Evolutionary conservation across 2,113 vertebrate species (phyloP), one percentile per base, ranked within the genome.

Genomic region (Grus americana): DNA sequence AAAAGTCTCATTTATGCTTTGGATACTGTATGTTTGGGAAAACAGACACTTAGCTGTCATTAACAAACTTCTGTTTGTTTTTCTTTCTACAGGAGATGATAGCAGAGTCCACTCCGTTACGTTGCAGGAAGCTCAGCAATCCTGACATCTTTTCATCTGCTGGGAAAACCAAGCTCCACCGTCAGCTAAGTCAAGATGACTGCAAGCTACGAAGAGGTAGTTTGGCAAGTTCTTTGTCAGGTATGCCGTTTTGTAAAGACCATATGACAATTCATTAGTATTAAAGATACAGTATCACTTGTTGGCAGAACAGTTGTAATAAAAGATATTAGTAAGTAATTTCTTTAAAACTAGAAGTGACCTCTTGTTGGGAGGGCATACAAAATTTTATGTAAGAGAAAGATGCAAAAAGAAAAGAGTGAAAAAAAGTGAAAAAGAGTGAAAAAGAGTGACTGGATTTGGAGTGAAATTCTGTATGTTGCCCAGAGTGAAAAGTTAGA

Each of bases 111-210:
- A 97, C 99, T 96, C 98, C 99, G 0, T 98, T 99, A 93, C 98
- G 99, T 15, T 99, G 99, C 97, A 98, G 99, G 97, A 99, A 99
- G 95, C 98, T 99, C 88, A 99, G 99, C 96, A 99, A 99, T 96
- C 99, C 99, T 40, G 99, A 99, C 98, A 98, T 99, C 90, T 98
- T 98, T 79, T 98, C 99, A 14, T 98, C 99, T 23, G 97, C 98
- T 71, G 98, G 99, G 70, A 99, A 99, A 97, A 98, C 98, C 93
- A 99, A 99, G 91, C 98, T 99, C 67, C 99, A 99, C 78, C 98
- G 99, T 34, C 99, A 99, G 90, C 98, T 99, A 61, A 99, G 99
- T 97, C 99, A 99, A 93, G 99, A 99, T 85, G 99, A 99, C 93
- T 98, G 98, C 97, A 98, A 99, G 80, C 97, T 98, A 66, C 98